Conservation (phyloP, 2,888 invertebrate genomes). For the Drosophila mulleri region DNA sequence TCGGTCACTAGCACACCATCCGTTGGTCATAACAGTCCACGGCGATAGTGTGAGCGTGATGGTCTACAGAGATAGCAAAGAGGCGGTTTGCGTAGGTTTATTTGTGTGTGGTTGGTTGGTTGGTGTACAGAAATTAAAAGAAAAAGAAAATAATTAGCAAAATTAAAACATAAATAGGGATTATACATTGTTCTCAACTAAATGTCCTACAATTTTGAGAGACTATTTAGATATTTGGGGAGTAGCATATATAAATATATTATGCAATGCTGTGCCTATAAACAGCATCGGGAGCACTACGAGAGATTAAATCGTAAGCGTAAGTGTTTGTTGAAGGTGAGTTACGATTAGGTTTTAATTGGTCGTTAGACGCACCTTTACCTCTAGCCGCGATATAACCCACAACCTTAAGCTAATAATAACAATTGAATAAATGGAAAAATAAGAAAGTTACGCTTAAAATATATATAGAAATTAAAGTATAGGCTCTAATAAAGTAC, state of each 20-base stretch:
- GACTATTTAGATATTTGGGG: constrained; percentile 2
- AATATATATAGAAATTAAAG: constrained; percentile 14
- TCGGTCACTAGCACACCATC: constrained; percentile 84
- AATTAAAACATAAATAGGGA: constrained; percentile 61
- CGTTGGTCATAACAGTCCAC: constrained; percentile 84
- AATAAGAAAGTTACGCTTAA: constrained; percentile 39
- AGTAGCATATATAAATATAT: neutral
- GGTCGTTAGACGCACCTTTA: constrained; percentile 72
- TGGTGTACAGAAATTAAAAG: constrained; percentile 74
- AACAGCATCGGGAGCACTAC: constrained; percentile 33
- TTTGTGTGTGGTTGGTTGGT: constrained; percentile 4
- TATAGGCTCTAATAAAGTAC: neutral
- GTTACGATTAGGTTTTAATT: constrained; percentile 27
- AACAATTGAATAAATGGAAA: constrained; percentile 53
- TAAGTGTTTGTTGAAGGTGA: constrained; percentile 32
- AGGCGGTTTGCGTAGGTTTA: constrained; percentile 19
- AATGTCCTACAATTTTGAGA: constrained; percentile 46
- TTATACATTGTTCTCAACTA: constrained; percentile 39
- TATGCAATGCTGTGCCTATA: constrained; percentile 19
- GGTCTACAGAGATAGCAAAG: constrained; percentile 77
- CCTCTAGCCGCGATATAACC: constrained; percentile 78
- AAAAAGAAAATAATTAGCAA: constrained; percentile 77
- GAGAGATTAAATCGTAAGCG: constrained; percentile 42
- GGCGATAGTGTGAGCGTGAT: constrained; percentile 84
- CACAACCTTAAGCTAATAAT: constrained; percentile 79